Base-by-base conservation (phyloP, 2,888 invertebrate genomes). In the Zootermopsis nevadensis region DNA sequence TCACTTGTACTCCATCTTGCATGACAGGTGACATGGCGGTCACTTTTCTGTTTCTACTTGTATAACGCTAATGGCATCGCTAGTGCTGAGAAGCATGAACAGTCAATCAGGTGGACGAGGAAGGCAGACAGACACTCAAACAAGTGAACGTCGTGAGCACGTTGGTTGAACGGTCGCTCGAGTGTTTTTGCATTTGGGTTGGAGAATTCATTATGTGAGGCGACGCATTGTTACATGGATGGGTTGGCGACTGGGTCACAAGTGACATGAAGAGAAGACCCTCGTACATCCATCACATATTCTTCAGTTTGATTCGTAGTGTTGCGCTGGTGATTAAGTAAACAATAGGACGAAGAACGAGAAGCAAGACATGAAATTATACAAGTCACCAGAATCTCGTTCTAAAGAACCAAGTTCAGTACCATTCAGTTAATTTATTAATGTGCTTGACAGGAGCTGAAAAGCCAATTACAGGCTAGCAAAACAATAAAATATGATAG, bases 151-250 rank as follows among this genome's bases (percentile, higher is more conserved):
- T 48, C 53, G 48, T 48, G 77, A 53, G 53, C n/a, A 24, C 53
- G 77, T 8, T 55, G 77, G 77, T 77, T 77, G 77, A 77, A 77
- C 77, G 55, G 77, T 33, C 55, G 42, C 69, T 81, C 81, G 72
- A 81, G 81, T 69, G 81, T 81, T 72, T 81, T 81, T 81, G 81
- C 81, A 81, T 81, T 81, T 81, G 81, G 81, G 81, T 69, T 81
- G 79, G 33, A 81, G 81, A 42, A 81, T 81, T 81, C 81, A 81
- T 81, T 81, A 81, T 81, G 48, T 81, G 81, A 69, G 72, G 77
- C 31, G 8, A 55, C 69, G 33, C 69, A 69, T 69, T 69, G 69
- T 69, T 12, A 69, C 69, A n/a, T 30, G 2, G 27, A 27, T 27
- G 66, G 66, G n/a, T 10, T n/a, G 66, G 27, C 30, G 27, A 66